Evolutionary conservation across 2,888 invertebrate genomes (phyloP), one percentile per base, ranked within the genome.

Genomic region (Pyrrhia umbra): DNA sequence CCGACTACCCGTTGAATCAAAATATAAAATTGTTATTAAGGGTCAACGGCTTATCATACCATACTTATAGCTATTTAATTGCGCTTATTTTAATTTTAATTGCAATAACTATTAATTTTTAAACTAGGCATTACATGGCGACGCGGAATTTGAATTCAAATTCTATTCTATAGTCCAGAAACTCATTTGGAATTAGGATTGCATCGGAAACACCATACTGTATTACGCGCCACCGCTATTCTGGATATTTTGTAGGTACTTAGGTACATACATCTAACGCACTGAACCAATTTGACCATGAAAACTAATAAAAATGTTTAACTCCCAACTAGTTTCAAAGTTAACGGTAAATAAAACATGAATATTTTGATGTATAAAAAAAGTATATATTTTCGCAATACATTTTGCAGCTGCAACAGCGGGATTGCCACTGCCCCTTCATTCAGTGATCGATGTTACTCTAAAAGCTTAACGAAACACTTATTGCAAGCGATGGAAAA

Each of bases 361-460:
- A 16, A 15, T 15, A 10, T 43, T n/a, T n/a, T n/a, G n/a, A n/a
- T n/a, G n/a, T n/a, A n/a, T n/a, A 40, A 64, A 54, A 60, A 39
- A 60, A 54, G 4, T 34, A 54, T 46, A 59, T 39, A n/a, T 52
- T 72, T 59, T 66, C 18, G 34, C 40, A 50, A 46, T 71, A 67
- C 49, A 67, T 63, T 75, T 64, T 66, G 45, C 65, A 63, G 65
- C 61, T 74, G 60, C 51, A 72, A 40, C 16, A 43, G 51, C 39
- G 23, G 20, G 51, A 67, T 67, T 52, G 67, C 57, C 64, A 71
- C 52, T 57, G 58, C 68, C 52, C 66, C 69, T 69, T 68, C 71
- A 77, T 68, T 69, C 61, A 30, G 75, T 84, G 84, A 84, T 85
- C 75, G 85, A 84, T 85, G 72, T 77, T 77, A 73, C 75, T 83